Evolutionary conservation across 1,140 invertebrate genomes (phyloP), one percentile per base, ranked within the genome.

Genomic region (Lysiphlebus fabarum): DNA sequence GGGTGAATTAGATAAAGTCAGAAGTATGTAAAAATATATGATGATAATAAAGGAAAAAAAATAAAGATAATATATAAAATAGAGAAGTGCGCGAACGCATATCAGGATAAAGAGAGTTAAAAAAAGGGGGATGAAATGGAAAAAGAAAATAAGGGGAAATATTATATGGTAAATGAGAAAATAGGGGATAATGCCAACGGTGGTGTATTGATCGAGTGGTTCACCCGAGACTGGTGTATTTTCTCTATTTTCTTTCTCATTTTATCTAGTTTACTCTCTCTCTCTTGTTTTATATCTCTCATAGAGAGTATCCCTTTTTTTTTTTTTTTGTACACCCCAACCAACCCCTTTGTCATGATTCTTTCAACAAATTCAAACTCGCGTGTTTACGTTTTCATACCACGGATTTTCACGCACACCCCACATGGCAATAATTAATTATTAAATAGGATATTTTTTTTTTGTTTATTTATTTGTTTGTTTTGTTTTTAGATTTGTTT

Each of bases 131-230:
- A 1, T 26, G 17, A 26, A 26, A 26, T 26, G 47, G 48, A 45
- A 34, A 14, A 12, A 50, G 51, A 53, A 56, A n/a, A 42, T 10
- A 50, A 8, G 40, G 53, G 38, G 51, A 37, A 33, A 8, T 55
- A 34, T 42, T 11, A n/a, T n/a, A n/a, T 11, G 38, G 40, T 44
- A 6, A 37, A 36, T 38, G 10, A 38, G 54, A 38, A 48, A 38
- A 48, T 70, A 65, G 71, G 68, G 44, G 56, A 53, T 68, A 67
- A 71, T 72, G 73, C 67, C 71, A 72, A 73, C 74, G 71, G 71
- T 77, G 74, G 76, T 65, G 77, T 79, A 79, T 79, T 79, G 77
- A 78, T 79, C 77, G 76, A 78, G 76, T 77, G 74, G 74, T 71
- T 77, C 17, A 26, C 69, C 71, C 69, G 68, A 72, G 69, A 67